Evolutionary conservation across 2,888 invertebrate species (phyloP).

Genomic region (Acrobasis consociella): DNA sequence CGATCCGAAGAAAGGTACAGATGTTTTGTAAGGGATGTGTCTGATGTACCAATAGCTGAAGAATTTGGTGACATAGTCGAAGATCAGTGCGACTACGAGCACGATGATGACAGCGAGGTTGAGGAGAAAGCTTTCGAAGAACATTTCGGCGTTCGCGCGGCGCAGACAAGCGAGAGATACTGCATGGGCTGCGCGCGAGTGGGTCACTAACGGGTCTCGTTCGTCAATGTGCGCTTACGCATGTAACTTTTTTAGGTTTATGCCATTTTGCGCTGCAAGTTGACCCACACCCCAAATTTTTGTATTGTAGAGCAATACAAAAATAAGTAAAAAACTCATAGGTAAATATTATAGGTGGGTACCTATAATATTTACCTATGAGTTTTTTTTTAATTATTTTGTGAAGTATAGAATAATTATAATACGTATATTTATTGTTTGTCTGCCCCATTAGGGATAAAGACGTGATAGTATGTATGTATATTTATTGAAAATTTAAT

Average conservation of each 20-base stretch:
- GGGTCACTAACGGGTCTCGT: constrained; percentile 72
- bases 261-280: not conserved
- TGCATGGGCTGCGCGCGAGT: constrained; percentile 52
- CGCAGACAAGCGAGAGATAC: constrained; percentile 54
- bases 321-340: too few species aligned
- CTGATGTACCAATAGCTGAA: constrained; percentile 78
- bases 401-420: too few species aligned
- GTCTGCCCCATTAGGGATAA: too few species aligned
- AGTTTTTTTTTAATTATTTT: too few species aligned
- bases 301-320: not conserved
- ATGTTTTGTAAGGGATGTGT: constrained; percentile 65
- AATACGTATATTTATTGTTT: too few species aligned
- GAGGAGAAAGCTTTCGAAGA: constrained; percentile 74
- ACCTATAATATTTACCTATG: too few species aligned
- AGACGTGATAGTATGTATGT: too few species aligned
- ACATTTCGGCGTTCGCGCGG: constrained; percentile 70
- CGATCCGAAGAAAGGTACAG: constrained; percentile 68
- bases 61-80: constrained; percentile 75
- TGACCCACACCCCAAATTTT: not conserved
- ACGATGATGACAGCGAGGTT: constrained; percentile 58
- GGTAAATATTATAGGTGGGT: too few species aligned
- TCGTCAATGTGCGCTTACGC: constrained; percentile 28
- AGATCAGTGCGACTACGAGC: constrained; percentile 61
- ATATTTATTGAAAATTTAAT: too few species aligned
- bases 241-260: constrained; percentile 26